Evolutionary conservation across 2,888 invertebrate species (phyloP).

Genomic region (Dolichopus griseipennis): DNA sequence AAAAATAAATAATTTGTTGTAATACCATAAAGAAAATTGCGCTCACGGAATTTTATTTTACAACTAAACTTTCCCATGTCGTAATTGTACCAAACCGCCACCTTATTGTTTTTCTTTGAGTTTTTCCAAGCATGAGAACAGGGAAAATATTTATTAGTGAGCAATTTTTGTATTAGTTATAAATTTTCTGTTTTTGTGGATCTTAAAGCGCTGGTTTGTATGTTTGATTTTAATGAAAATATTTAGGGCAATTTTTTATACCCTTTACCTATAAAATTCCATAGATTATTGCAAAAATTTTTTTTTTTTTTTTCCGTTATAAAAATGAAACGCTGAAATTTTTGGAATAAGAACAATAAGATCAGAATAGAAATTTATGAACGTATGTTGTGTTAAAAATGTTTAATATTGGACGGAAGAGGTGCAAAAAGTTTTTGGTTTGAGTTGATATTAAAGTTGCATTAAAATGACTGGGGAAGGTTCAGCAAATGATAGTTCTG

Average conservation of each 20-base stretch:
- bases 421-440: no score
- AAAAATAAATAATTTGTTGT: neutral
- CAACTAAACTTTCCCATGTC: no score
- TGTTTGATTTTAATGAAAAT: neutral
- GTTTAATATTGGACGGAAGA: neutral
- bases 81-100: no score
- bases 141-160: neutral
- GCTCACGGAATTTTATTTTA: neutral
- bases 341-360: neutral
- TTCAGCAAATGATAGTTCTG: no score
- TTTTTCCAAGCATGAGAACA: neutral
- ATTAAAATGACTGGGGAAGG: no score
- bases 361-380: no score
- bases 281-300: constrained; percentile 1
- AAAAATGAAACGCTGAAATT: neutral
- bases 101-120: neutral
- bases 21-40: neutral
- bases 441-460: no score
- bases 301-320: no score
- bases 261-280: constrained; percentile 6
- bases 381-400: neutral
- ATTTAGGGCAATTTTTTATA: neutral
- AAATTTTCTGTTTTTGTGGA: no score
- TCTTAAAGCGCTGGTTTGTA: no score
- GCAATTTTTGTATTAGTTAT: no score